Base-by-base conservation (phyloP, 2,888 invertebrate species). In the Cosmia pyralina region DNA sequence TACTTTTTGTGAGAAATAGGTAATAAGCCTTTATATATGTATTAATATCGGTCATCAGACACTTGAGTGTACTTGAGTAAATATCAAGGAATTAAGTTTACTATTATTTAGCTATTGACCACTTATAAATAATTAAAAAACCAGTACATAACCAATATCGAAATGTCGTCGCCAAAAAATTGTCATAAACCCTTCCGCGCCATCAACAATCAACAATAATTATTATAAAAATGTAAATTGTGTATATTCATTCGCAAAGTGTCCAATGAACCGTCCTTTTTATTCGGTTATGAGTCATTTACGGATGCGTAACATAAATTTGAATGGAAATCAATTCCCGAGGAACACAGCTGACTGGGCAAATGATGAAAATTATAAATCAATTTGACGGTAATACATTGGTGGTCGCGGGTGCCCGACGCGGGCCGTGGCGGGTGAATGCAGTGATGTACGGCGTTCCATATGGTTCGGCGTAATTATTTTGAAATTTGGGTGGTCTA, bases 321-420 rank as follows among this genome's bases (percentile, higher is more conserved):
- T 84, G 70, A 83, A 87, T 87, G 82, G 70, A 70, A 87, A 86
- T 85, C 85, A 84, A 85, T 85, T 87, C 83, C 74, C 69, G 72
- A 60, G 69, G 76, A 70, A n/a, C 70, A 76, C 69, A 82, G 77
- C 82, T 79, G 82, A 86, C 74, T 80, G 85, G 74, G 81, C 80
- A 83, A 88, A 86, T 89, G 81, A 88, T 84, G 86, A 82, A 87
- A 89, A 88, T 89, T 88, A 86, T 88, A 87, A 90, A 90, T 90
- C 86, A 87, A 89, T 88, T 85, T 78, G 80, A 84, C 68, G 80
- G 83, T 86, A 84, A 86, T 89, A 84, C 73, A 81, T 86, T 83
- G 83, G 79, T 73, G 79, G 82, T 80, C 67, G 71, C 50, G 74
- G 55, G 58, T 34, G 38, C 44, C 69, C 74, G 59, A 70, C 38